Percentiles rank a stretch among this genome's conserved stretches.
Evolutionary conservation across 2,888 invertebrate species (phyloP).

Genomic region (Brassicogethes aeneus): DNA sequence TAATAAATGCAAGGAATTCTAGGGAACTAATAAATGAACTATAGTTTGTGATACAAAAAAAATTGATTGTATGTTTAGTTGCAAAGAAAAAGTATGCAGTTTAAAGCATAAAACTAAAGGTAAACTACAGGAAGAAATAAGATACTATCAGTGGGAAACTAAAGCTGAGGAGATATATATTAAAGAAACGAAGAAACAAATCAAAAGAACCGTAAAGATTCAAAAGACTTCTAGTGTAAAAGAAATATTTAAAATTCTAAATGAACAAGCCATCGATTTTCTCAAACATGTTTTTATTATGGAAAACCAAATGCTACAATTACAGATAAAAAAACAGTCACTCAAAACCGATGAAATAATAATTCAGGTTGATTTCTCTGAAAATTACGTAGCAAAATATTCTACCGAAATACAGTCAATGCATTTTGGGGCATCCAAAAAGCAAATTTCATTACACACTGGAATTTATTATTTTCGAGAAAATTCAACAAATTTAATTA

Average conservation of each 20-base stretch:
- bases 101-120: constrained; percentile 4
- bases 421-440: constrained; percentile 10
- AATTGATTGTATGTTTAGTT: constrained; percentile 4
- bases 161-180: not conserved
- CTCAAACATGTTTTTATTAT: constrained; percentile 7
- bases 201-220: not conserved
- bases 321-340: constrained; percentile 3
- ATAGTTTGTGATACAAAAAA: constrained; percentile 2
- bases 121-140: constrained; percentile 2
- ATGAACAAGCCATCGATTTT: constrained; percentile 2
- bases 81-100: constrained; percentile 2
- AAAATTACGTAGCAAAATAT: constrained; percentile 11
- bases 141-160: constrained; percentile 1
- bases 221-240: not conserved
- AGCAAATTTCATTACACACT: constrained; percentile 10
- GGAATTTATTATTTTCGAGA: constrained; percentile 8
- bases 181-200: constrained; percentile 1
- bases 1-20: not conserved
- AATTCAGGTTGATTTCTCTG: constrained; percentile 12
- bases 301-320: constrained; percentile 6
- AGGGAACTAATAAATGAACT: not conserved
- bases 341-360: constrained; percentile 5
- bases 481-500: not conserved
- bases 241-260: not conserved
- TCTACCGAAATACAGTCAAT: constrained; percentile 10